Evolutionary conservation across 2,797 vertebrate species (phyloP).

Genomic region (Syndactyla subalaris): DNA sequence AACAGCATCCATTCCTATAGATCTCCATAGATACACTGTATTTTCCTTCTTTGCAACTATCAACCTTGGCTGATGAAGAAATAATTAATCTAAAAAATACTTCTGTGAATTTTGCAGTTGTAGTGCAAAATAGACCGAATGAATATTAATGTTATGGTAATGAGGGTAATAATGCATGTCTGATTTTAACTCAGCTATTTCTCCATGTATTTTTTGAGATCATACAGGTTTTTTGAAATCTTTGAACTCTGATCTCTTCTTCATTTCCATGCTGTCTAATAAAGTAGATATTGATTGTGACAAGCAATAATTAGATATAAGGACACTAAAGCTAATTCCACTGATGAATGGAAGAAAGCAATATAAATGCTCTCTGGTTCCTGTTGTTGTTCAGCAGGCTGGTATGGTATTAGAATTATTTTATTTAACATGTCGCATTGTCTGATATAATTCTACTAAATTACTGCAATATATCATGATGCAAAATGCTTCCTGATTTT

Average conservation of each 20-base stretch:
- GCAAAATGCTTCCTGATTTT: conserved; percentile 13
- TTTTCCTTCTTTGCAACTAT: background rate
- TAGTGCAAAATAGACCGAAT: background rate
- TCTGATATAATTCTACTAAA: background rate
- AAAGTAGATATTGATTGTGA: conserved; percentile 48
- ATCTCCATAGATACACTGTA: background rate
- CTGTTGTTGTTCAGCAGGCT: conserved; percentile 27
- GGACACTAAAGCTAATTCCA: conserved; percentile 40
- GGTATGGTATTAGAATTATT: conserved; percentile 13
- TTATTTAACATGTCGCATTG: conserved; percentile 7
- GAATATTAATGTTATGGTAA: conserved; percentile 9
- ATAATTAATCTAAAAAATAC: background rate
- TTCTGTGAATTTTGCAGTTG: background rate
- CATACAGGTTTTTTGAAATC: background rate
- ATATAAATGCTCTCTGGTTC: conserved; percentile 4
- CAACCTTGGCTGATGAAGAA: background rate
- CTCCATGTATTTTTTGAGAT: background rate
- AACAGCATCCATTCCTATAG: background rate
- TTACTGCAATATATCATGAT: background rate
- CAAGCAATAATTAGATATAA: conserved; percentile 47
- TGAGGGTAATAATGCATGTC: background rate
- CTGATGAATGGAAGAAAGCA: conserved; percentile 44
- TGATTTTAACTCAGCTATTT: background rate
- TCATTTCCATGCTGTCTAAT: conserved; percentile 51
- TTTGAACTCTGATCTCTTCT: background rate